phyloP scores from a whole-genome alignment of 2,113 vertebrate genomes.

The Malurus alboscapulatus region DNA sequence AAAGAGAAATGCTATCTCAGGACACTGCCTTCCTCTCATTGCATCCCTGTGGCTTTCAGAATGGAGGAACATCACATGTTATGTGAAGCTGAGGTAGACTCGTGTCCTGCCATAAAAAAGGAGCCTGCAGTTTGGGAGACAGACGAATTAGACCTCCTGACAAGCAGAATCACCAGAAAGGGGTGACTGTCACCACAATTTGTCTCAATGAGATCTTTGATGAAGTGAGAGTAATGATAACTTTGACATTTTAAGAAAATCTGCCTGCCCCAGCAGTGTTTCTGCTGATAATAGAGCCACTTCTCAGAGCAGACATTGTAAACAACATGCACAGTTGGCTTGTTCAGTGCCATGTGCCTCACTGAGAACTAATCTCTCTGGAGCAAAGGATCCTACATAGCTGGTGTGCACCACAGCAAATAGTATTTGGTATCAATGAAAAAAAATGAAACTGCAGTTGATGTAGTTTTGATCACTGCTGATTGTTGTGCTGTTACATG shows the following conservation, averaged over 20 bases:
- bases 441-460: not conserved
- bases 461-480: conserved; percentile 6
- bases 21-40: not conserved
- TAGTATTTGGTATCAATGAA: not conserved
- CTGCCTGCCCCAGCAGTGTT: not conserved
- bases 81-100: not conserved
- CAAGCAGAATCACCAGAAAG: not conserved
- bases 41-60: fast-evolving
- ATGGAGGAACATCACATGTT: fast-evolving
- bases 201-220: not conserved
- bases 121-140: fast-evolving
- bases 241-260: conserved; percentile 13
- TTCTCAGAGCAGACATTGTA: not conserved
- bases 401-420: fast-evolving
- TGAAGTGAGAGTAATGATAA: not conserved
- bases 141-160: not conserved
- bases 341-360: not conserved
- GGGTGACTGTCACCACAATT: not conserved
- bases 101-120: not conserved
- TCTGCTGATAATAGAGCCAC: not conserved
- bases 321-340: not conserved
- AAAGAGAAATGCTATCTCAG: not conserved
- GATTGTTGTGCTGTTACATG: not conserved
- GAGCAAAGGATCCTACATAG: not conserved
- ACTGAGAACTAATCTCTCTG: not conserved